Evolutionary conservation across 2,797 vertebrate species (phyloP).

Genomic region (Macropus fuliginosus): DNA sequence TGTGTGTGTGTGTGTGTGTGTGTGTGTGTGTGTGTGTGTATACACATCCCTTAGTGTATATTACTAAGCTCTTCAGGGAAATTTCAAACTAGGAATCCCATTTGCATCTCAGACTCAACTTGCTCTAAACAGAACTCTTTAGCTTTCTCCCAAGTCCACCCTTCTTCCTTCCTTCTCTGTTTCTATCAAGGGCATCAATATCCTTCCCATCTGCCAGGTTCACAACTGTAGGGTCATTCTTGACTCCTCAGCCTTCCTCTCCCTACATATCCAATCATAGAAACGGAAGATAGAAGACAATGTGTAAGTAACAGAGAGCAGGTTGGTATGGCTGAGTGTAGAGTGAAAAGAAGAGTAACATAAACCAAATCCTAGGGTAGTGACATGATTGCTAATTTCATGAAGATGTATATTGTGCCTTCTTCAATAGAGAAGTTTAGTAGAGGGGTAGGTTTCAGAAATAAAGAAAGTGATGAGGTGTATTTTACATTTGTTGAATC

Average conservation of each 20-base stretch:
- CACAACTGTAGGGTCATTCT: neutral
- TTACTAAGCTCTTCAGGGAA: neutral
- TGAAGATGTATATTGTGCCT: neutral
- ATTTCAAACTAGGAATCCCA: neutral
- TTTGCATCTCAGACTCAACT: neutral
- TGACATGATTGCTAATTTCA: neutral
- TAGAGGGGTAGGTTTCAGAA: neutral
- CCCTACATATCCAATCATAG: neutral
- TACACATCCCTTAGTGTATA: no score
- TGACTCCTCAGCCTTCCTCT: neutral
- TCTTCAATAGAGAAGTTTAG: neutral
- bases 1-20: neutral
- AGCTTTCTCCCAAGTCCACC: neutral
- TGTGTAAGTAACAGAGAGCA: neutral
- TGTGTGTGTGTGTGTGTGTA: no score
- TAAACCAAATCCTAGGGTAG: neutral
- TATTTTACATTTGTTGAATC: neutral
- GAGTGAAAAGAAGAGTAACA: neutral
- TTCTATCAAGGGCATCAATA: neutral
- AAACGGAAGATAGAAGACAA: neutral
- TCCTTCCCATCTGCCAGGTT: neutral
- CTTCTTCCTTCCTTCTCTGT: neutral
- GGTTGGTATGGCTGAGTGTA: neutral
- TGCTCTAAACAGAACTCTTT: neutral
- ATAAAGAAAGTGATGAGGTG: neutral